Conservation (phyloP, 1,140 invertebrate genomes). For the Drosophila suzukii region DNA sequence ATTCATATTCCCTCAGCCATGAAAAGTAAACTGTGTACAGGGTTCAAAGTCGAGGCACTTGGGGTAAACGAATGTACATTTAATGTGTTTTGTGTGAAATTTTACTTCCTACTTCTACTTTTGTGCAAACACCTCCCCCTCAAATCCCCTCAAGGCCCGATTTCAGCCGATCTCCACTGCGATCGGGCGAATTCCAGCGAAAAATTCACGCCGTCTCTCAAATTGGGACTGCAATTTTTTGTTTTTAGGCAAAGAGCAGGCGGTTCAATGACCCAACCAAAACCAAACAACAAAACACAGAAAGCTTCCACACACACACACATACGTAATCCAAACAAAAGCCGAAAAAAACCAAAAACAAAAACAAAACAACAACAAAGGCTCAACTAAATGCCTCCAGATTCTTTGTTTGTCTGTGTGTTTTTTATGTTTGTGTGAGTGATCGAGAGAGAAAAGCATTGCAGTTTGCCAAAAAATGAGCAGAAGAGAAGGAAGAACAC, state of each 20-base stretch:
- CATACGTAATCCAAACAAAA: slow-evolving; percentile 68
- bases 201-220: slow-evolving; percentile 58
- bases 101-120: slow-evolving; percentile 21
- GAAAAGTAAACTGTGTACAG: not conserved
- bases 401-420: slow-evolving; percentile 39
- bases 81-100: slow-evolving; percentile 6
- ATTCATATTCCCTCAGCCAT: no score
- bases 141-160: not conserved
- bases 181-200: slow-evolving; percentile 56
- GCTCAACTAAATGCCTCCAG: slow-evolving; percentile 49
- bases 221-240: slow-evolving; percentile 73
- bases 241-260: slow-evolving; percentile 72
- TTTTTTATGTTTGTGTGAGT: not conserved
- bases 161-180: not conserved
- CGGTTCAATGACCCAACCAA: slow-evolving; percentile 73
- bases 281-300: slow-evolving; percentile 46
- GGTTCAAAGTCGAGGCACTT: not conserved
- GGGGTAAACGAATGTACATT: no score
- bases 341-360: slow-evolving; percentile 49
- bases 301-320: slow-evolving; percentile 7
- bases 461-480: slow-evolving; percentile 66
- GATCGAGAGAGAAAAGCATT: slow-evolving; percentile 26
- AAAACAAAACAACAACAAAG: slow-evolving; percentile 63
- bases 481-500: slow-evolving; percentile 20
- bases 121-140: not conserved